A percentile compares a stretch with the other conserved stretches of the same genome.
phyloP scores from a whole-genome alignment of 1,140 invertebrate species.

The Manduca sexta region DNA sequence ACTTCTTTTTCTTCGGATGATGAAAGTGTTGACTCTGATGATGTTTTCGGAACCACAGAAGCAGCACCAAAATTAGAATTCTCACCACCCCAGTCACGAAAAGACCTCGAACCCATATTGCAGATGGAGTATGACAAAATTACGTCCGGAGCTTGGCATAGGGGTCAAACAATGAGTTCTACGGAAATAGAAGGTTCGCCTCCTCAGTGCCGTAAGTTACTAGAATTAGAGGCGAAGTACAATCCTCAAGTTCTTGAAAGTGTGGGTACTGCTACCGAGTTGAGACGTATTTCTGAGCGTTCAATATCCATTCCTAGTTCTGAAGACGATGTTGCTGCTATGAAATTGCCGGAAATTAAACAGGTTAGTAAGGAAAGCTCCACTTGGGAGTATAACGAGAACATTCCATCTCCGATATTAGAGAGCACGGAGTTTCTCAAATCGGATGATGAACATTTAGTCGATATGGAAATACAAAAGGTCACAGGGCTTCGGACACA shows the following conservation, averaged over 20 bases:
- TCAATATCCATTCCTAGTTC: constrained; percentile 82
- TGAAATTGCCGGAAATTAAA: constrained; percentile 67
- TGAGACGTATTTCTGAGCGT: constrained; percentile 78
- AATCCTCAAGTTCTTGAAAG: constrained; percentile 76
- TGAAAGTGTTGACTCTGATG: constrained; percentile 81
- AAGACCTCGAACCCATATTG: constrained; percentile 80
- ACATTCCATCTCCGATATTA: constrained; percentile 75
- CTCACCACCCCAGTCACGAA: constrained; percentile 80
- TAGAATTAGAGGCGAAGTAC: constrained; percentile 75
- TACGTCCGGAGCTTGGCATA: constrained; percentile 77
- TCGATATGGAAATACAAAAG: constrained; percentile 70
- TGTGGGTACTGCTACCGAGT: constrained; percentile 75
- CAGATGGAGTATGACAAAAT: constrained; percentile 80
- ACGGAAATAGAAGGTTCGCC: constrained; percentile 82
- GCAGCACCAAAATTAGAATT: constrained; percentile 80
- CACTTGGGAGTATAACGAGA: constrained; percentile 77
- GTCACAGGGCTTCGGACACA: constrained; percentile 48
- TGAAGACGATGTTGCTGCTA: constrained; percentile 75
- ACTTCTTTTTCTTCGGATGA: constrained; percentile 82
- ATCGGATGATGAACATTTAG: constrained; percentile 73
- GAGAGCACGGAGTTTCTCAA: constrained; percentile 76
- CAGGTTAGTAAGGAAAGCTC: constrained; percentile 67
- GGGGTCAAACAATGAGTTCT: constrained; percentile 82
- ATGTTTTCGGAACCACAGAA: constrained; percentile 81
- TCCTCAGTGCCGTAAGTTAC: constrained; percentile 76